phyloP scores from a whole-genome alignment of 2,797 vertebrate genomes.

The Danionella dracula region DNA sequence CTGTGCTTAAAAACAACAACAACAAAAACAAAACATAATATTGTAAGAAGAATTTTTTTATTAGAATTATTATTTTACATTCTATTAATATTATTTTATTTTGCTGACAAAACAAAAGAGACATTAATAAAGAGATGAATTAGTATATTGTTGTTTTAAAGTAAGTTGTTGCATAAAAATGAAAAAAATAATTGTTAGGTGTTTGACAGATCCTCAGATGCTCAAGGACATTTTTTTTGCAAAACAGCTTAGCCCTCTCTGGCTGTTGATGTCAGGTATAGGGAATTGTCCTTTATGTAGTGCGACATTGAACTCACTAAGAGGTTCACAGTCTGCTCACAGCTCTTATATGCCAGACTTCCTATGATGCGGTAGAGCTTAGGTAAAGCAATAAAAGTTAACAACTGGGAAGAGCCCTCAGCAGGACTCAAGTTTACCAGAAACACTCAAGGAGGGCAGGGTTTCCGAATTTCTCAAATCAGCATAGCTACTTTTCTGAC shows the following conservation, averaged over 20 bases:
- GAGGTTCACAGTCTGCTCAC: constrained; percentile 59
- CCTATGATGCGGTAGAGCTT: constrained; percentile 50
- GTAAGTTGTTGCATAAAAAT: too few species aligned
- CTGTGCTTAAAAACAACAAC: too few species aligned
- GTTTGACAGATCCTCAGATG: neutral
- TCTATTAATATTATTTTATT: too few species aligned
- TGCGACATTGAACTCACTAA: constrained; percentile 50
- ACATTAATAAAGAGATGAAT: too few species aligned
- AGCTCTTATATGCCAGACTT: constrained; percentile 49
- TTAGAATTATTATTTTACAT: too few species aligned
- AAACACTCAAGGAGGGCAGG: constrained; percentile 41
- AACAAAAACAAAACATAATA: too few species aligned
- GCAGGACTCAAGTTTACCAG: constrained; percentile 52
- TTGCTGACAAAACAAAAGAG: too few species aligned
- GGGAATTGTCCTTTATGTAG: constrained; percentile 45
- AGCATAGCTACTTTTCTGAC: constrained; percentile 28
- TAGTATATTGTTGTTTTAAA: too few species aligned
- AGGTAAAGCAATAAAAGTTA: constrained; percentile 53
- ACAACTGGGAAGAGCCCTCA: constrained; percentile 49
- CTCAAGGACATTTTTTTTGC: neutral
- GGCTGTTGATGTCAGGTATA: constrained; percentile 38
- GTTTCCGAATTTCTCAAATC: constrained; percentile 44
- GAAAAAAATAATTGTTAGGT: too few species aligned
- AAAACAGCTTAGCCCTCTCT: constrained; percentile 16
- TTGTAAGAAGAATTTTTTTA: too few species aligned